phyloP scores from a whole-genome alignment of 2,888 invertebrate genomes.

The Monochamus alternatus region DNA sequence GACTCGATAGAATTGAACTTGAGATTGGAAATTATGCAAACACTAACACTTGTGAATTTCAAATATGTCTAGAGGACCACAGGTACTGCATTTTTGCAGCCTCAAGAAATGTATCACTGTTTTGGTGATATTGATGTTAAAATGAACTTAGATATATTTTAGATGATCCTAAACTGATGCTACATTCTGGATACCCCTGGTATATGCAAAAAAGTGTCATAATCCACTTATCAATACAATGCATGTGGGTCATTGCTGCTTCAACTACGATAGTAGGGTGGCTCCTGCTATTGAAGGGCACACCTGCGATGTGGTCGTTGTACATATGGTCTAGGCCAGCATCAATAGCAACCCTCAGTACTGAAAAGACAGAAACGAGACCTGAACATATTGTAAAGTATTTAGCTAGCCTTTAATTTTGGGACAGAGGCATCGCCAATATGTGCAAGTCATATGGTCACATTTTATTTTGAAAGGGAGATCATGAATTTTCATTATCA shows the following conservation, averaged over 20 bases:
- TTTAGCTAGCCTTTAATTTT: slow-evolving; percentile 55
- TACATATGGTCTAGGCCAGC: slow-evolving; percentile 62
- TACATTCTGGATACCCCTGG: too few species aligned
- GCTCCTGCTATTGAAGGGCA: slow-evolving; percentile 46
- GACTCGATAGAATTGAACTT: too few species aligned
- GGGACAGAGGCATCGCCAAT: slow-evolving; percentile 35
- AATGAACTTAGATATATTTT: too few species aligned
- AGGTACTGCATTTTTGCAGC: too few species aligned
- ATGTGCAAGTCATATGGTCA: slow-evolving; percentile 44
- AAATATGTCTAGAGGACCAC: too few species aligned
- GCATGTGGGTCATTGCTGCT: slow-evolving; percentile 10
- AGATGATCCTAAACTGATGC: too few species aligned
- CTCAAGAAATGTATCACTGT: too few species aligned
- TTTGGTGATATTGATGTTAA: too few species aligned
- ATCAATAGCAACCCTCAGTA: slow-evolving; percentile 58
- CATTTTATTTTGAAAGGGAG: slow-evolving; percentile 26
- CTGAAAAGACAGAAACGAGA: slow-evolving; percentile 40
- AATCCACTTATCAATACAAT: slow-evolving; percentile 23
- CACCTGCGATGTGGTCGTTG: slow-evolving; percentile 61
- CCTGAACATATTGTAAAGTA: slow-evolving; percentile 67
- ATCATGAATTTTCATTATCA: neutral
- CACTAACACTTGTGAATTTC: too few species aligned
- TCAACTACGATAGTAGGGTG: slow-evolving; percentile 11
- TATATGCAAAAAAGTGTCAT: slow-evolving; percentile 3
- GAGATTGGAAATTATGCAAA: too few species aligned